Evolutionary conservation across 2,113 vertebrate genomes (phyloP).

Genomic region (Aldabrachelys gigantea): DNA sequence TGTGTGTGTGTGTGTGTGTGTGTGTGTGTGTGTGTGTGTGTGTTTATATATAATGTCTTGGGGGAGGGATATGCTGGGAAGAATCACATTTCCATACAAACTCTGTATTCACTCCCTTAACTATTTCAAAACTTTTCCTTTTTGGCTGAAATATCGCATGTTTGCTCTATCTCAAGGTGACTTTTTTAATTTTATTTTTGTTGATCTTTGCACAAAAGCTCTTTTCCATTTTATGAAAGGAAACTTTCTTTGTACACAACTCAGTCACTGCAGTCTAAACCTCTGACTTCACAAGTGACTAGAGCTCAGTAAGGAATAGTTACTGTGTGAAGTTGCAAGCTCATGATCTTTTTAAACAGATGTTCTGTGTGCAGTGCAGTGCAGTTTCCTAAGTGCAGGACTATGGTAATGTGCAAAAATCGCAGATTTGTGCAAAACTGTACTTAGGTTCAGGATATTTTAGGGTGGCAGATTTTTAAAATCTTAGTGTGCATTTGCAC

Average conservation of each 20-base stretch:
- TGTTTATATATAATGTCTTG: rapidly evolving
- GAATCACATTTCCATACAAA: neutral
- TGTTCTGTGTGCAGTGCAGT: neutral
- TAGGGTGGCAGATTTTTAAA: neutral
- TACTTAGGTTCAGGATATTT: neutral
- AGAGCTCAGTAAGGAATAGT: neutral
- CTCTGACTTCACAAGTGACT: neutral
- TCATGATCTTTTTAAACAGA: neutral
- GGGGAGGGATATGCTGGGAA: neutral
- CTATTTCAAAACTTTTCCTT: neutral
- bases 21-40: no score
- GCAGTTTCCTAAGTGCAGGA: neutral
- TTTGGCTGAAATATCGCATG: rapidly evolving
- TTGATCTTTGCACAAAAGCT: neutral
- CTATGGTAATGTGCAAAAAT: neutral
- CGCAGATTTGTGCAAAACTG: neutral
- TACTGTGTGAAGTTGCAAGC: neutral
- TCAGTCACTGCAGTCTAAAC: neutral
- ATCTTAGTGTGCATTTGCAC: neutral
- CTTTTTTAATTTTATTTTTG: neutral
- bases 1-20: no score
- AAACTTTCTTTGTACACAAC: neutral
- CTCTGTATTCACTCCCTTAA: neutral
- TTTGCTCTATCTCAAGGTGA: neutral
- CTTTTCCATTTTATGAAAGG: neutral